phyloP scores from a whole-genome alignment of 1,140 invertebrate genomes.

The Homalodisca vitripennis region DNA sequence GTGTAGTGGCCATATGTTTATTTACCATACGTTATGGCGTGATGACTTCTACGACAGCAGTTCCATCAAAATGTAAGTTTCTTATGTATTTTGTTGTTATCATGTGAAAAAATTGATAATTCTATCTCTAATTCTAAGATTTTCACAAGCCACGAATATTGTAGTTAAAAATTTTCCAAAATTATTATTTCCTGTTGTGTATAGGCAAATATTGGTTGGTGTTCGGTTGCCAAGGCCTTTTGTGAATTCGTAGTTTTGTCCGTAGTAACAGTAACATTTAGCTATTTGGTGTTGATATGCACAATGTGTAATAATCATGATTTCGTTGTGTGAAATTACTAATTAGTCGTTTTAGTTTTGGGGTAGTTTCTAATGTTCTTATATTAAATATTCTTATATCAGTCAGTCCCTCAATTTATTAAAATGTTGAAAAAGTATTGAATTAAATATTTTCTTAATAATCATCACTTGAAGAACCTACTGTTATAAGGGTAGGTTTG shows the following conservation, averaged over 20 bases:
- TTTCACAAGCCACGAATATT: background rate
- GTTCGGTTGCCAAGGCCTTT: conserved; percentile 24
- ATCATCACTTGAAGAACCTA: too few species aligned
- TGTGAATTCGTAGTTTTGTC: background rate
- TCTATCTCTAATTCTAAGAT: background rate
- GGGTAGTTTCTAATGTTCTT: too few species aligned
- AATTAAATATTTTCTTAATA: too few species aligned
- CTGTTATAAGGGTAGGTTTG: too few species aligned
- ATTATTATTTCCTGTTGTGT: background rate
- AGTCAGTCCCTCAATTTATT: too few species aligned
- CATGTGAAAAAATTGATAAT: background rate
- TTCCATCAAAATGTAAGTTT: conserved; percentile 24
- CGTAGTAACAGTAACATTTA: conserved; percentile 5
- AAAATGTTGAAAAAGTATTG: too few species aligned
- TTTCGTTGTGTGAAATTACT: too few species aligned
- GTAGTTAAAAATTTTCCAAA: background rate
- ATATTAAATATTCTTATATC: too few species aligned
- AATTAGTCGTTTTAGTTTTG: too few species aligned
- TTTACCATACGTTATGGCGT: conserved; percentile 26
- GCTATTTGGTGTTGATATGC: background rate
- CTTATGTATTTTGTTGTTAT: background rate
- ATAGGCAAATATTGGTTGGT: background rate
- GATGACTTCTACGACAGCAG: conserved; percentile 26
- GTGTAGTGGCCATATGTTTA: conserved; percentile 3
- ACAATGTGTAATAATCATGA: background rate